A percentile compares a stretch with the other conserved stretches of the same genome.
Conservation (phyloP, 2,113 vertebrate species). For the Pangasianodon hypophthalmus region DNA sequence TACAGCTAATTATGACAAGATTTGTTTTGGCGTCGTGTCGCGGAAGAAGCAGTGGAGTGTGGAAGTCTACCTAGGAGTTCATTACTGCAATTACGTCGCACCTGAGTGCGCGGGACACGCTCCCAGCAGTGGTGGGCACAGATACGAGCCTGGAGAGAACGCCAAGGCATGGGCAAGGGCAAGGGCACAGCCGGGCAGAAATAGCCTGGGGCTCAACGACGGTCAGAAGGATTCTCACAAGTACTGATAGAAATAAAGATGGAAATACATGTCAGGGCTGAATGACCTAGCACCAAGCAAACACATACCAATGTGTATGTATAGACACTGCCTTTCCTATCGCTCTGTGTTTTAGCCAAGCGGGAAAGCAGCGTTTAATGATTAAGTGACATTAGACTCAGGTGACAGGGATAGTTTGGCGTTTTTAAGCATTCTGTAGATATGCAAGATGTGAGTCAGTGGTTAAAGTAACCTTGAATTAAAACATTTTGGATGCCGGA, state of each 20-base stretch:
- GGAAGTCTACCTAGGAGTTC: constrained; percentile 92
- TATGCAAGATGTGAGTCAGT: not conserved
- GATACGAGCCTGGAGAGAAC: constrained; percentile 52
- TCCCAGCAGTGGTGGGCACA: constrained; percentile 45
- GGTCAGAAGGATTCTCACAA: not conserved
- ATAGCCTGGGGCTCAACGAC: constrained; percentile 48
- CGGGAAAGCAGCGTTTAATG: not conserved
- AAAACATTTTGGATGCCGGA: not conserved
- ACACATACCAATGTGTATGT: not conserved
- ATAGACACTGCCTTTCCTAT: not conserved
- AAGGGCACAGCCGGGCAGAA: constrained; percentile 56
- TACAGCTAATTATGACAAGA: constrained; percentile 98
- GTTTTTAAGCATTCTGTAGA: not conserved
- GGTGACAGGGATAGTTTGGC: not conserved
- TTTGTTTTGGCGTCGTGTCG: constrained; percentile 97
- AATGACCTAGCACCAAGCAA: not conserved
- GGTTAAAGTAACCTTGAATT: not conserved
- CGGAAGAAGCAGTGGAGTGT: constrained; percentile 87
- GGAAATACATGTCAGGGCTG: not conserved
- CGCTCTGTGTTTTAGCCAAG: not conserved
- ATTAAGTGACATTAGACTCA: not conserved
- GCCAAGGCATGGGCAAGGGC: constrained; percentile 52
- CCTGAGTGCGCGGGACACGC: constrained; percentile 83
- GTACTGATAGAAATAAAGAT: not conserved
- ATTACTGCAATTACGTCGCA: constrained; percentile 86